Base-by-base conservation (phyloP, 2,888 invertebrate species). In the Teinopalpus imperialis region DNA sequence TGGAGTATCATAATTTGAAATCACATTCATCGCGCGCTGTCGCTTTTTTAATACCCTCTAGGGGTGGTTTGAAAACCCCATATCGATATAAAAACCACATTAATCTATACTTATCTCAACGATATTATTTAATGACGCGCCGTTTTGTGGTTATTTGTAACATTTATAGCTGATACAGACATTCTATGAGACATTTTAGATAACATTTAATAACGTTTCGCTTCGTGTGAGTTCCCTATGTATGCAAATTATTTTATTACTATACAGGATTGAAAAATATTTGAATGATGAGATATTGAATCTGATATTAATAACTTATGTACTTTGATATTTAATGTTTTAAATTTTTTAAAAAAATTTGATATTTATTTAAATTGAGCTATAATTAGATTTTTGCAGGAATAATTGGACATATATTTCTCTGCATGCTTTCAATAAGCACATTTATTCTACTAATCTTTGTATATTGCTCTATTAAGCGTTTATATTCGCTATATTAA, bases 111-210 rank as follows among this genome's bases (percentile, higher is more conserved):
- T 82, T 88, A 88, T 88, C 87, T 86, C 67, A 73, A 64, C 71
- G 70, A 72, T 86, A 81, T 81, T 83, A 83, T 87, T 87, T 88
- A 88, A 88, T 86, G 87, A 82, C 65, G 75, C 79, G 77, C 69
- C 83, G 66, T 85, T 85, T 74, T 71, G 77, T 68, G 79, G 82
- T 86, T 88, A 85, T 88, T 87, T 86, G 86, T 85, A 75, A 77
- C 81, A 75, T 81, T 85, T 80, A 80, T 73, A 77, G 71, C 58
- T 63, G 68, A 66, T 68, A 67, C 74, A 74, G 72, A 51, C 53
- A 59, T 60, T 73, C 64, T 63, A 64, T 66, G 76, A 80, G 74
- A 74, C 65, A 63, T 77, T 70, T 66, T 66, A 74, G 81, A 83
- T 83, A 83, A 69, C 64, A 56, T 53, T 65, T 69, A 73, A 73